These are phyloP conservation scores for Bombus confusus DNA, from an alignment of 1,140 invertebrate species.

Conservation along the genomic window DNA sequence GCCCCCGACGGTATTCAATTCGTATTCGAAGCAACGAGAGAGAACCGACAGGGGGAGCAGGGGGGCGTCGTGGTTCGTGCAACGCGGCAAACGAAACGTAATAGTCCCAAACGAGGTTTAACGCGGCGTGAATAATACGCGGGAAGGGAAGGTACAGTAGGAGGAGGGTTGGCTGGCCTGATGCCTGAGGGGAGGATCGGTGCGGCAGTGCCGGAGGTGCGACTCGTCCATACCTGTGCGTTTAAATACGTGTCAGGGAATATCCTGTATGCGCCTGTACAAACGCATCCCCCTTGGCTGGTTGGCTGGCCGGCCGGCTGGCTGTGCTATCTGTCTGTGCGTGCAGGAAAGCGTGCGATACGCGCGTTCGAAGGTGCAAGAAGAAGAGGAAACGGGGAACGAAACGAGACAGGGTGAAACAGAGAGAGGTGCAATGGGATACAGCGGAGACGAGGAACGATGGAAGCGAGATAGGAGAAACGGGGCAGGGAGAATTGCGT, in stretches of 20 bases:
- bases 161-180: background rate
- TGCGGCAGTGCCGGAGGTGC: conserved; percentile 45
- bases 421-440: conserved; percentile 20
- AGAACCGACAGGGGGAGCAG: background rate
- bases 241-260: conserved; percentile 52
- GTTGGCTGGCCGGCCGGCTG: background rate
- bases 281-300: background rate
- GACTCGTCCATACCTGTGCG: conserved; percentile 51
- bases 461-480: conserved; percentile 29
- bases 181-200: conserved; percentile 28
- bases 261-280: conserved; percentile 2
- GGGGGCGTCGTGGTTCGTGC: conserved; percentile 28
- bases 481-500: conserved; percentile 33
- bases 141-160: conserved; percentile 39
- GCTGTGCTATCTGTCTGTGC: background rate
- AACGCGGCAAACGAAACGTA: conserved; percentile 68
- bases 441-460: background rate
- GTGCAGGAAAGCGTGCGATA: conserved; percentile 7
- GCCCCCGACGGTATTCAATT: conserved; percentile 55
- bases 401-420: background rate
- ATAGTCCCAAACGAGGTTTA: conserved; percentile 76
- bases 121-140: conserved; percentile 75
- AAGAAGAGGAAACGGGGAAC: background rate
- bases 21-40: conserved; percentile 58
- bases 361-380: background rate